Evolutionary conservation across 2,797 vertebrate genomes (phyloP).

Genomic region (Typhlichthys subterraneus): DNA sequence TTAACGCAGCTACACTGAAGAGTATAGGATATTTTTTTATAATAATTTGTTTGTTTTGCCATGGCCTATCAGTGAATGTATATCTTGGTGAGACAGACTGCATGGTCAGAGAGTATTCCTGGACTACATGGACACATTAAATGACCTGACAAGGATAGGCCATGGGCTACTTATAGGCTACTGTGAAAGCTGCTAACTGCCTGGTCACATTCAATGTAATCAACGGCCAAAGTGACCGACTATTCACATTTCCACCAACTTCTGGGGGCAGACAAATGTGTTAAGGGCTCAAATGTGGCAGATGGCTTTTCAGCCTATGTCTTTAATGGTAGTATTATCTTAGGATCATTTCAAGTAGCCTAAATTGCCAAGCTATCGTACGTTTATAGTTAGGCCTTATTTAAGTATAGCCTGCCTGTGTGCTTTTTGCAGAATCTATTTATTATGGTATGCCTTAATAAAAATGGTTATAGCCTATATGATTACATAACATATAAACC

Average conservation of each 20-base stretch:
- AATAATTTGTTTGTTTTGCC: neutral
- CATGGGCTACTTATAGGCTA: slow-evolving; percentile 70
- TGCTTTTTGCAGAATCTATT: neutral
- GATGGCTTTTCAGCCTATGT: slow-evolving; percentile 69
- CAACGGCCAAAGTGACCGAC: slow-evolving; percentile 73
- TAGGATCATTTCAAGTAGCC: neutral
- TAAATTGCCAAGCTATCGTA: no score
- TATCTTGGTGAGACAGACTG: slow-evolving; percentile 41
- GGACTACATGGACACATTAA: slow-evolving; percentile 66
- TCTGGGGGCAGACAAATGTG: slow-evolving; percentile 71
- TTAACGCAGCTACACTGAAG: neutral
- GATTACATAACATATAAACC: neutral
- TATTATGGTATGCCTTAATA: neutral
- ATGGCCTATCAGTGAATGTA: slow-evolving; percentile 45
- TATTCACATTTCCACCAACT: slow-evolving; percentile 77
- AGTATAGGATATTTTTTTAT: no score
- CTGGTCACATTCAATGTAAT: slow-evolving; percentile 71
- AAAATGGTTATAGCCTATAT: slow-evolving; percentile 3
- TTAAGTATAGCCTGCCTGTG: no score
- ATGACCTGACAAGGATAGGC: slow-evolving; percentile 71
- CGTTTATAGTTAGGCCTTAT: no score
- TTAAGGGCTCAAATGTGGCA: slow-evolving; percentile 58
- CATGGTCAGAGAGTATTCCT: slow-evolving; percentile 50
- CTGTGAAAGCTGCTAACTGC: slow-evolving; percentile 62
- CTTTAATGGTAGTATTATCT: slow-evolving; percentile 50